These are phyloP conservation scores for Cataglyphis hispanica DNA, from an alignment of 1,140 invertebrate genomes.

Conservation along the genomic window DNA sequence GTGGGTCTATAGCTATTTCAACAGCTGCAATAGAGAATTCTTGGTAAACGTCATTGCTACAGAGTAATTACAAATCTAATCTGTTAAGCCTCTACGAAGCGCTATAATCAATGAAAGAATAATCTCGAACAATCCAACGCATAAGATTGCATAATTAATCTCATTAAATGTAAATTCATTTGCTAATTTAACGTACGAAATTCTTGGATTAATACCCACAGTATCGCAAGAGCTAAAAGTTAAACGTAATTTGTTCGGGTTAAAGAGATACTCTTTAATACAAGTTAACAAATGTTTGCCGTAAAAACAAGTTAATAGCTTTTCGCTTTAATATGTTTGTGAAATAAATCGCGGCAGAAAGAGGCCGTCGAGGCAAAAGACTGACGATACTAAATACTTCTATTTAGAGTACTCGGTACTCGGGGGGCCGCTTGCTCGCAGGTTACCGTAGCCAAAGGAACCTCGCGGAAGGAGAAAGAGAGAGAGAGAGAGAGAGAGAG, in stretches of 20 bases:
- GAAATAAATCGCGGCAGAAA: constrained; percentile 44
- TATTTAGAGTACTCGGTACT: constrained; percentile 23
- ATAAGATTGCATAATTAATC: neutral
- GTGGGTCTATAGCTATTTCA: constrained; percentile 52
- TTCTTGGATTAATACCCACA: neutral
- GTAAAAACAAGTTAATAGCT: constrained; percentile 28
- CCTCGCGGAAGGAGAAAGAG: neutral
- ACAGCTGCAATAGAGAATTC: constrained; percentile 50
- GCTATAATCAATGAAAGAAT: constrained; percentile 23
- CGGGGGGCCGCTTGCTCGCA: constrained; percentile 17
- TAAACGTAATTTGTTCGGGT: neutral
- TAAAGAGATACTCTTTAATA: constrained; percentile 14
- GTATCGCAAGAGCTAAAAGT: neutral
- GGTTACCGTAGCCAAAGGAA: constrained; percentile 44
- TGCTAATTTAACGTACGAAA: neutral
- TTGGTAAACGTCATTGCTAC: constrained; percentile 35
- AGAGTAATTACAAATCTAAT: constrained; percentile 53
- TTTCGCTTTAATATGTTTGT: constrained; percentile 52
- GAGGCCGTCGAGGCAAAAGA: constrained; percentile 28
- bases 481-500: constrained; percentile 2
- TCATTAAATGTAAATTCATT: neutral
- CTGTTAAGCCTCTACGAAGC: constrained; percentile 14
- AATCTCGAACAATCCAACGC: neutral
- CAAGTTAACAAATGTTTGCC: constrained; percentile 22
- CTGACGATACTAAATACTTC: constrained; percentile 54